Evolutionary conservation across 2,113 vertebrate genomes (phyloP), one percentile per base, ranked within the genome.

Genomic region (Globicephala melas): DNA sequence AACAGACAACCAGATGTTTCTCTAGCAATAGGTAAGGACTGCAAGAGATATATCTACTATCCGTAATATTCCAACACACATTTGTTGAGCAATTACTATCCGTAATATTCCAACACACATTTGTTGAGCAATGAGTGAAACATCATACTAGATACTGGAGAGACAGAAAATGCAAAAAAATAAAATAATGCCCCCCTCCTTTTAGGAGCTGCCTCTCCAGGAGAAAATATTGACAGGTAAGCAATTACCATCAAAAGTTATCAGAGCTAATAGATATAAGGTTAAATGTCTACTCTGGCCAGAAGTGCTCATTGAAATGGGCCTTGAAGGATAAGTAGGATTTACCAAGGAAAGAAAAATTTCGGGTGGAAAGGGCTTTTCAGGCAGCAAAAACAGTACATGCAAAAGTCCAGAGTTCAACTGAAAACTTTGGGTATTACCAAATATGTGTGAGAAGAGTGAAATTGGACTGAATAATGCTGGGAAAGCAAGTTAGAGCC

Each of bases 1-100:
- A 77, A 68, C 7, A 92, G 31, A 92, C 21, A 94, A 91, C 28
- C 89, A 97, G 83, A 94, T 96, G 80, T 87, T 94, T 97, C 63
- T 63, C 28, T n/a, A 58, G 80, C 23, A 74, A 89, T 26, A 89
- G 50, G 65, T 50, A 95, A 4, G 28, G 31, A 21, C 50, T 94
- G 10, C 38, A 44, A 38, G 65, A 74, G 12, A 55, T 25, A 76
- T 12, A 53, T 71, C 28, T 21, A 31, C 28, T 65, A 33, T 65
- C 33, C 58, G 3, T 74, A 77, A 36, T 38, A 44, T 73, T 77
- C 41, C 33, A 68, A 18, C 4, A 86, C 63, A 14, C 8, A 84
- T 71, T 86, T 65, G 25, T 36, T 50, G 63, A 63, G 18, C 41
- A 53, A 67, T 15, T 74, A 26, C 65, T 65, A 33, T 65, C 33